A percentile compares a stretch with the other conserved stretches of the same genome.
Evolutionary conservation across 92 coral and sea anemone species (phyloP).

Genomic region (Parazoanthus swiftii): DNA sequence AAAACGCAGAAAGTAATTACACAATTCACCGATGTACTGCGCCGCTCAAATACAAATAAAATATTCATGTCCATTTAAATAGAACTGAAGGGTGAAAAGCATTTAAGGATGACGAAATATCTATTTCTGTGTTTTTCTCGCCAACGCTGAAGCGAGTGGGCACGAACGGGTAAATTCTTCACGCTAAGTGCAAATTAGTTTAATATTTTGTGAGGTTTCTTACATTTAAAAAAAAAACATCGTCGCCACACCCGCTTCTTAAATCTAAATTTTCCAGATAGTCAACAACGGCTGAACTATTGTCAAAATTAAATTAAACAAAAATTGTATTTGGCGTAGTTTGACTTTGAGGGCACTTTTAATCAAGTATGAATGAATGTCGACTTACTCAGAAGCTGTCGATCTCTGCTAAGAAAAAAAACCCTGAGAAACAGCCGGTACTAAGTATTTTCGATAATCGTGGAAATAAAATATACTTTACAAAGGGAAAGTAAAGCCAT

Average conservation of each 20-base stretch:
- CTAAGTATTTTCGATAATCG: neutral
- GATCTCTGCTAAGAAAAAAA: neutral
- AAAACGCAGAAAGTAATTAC: conserved; percentile 23
- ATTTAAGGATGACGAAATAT: conserved; percentile 58
- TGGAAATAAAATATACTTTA: neutral
- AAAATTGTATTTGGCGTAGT: neutral
- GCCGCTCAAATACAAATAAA: conserved; percentile 21
- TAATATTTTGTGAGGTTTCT: neutral
- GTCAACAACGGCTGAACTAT: neutral
- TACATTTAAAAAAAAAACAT: no score
- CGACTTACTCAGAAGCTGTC: neutral
- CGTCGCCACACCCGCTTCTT: neutral
- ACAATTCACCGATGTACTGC: conserved; percentile 2
- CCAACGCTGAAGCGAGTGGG: conserved; percentile 3
- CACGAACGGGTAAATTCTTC: neutral
- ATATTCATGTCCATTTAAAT: conserved; percentile 38
- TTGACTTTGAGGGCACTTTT: neutral
- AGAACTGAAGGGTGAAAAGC: conserved; percentile 9
- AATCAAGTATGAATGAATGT: neutral
- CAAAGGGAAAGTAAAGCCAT: neutral
- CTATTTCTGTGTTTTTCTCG: conserved; percentile 46
- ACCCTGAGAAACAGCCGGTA: neutral
- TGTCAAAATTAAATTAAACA: neutral
- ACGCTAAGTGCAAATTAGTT: neutral
- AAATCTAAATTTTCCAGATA: no score